These are phyloP conservation scores for Plecturocebus donacophilus DNA, from an alignment of 2,113 vertebrate genomes.

Conservation along the genomic window DNA sequence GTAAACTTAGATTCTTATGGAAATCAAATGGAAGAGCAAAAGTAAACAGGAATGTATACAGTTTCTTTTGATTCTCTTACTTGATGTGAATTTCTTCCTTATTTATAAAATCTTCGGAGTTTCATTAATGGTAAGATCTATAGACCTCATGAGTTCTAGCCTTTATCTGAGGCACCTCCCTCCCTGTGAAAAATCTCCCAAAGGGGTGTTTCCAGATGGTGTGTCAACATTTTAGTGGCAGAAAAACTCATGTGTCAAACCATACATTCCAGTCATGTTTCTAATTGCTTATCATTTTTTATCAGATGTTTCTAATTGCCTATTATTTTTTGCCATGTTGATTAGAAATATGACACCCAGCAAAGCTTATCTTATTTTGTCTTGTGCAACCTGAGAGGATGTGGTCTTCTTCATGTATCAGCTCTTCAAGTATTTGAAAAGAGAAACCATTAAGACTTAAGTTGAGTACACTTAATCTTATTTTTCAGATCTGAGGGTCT, in stretches of 20 bases:
- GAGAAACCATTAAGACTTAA: neutral
- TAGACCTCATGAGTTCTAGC: neutral
- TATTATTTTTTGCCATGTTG: neutral
- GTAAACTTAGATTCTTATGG: neutral
- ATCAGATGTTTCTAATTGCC: neutral
- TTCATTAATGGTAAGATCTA: neutral
- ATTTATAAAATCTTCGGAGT: neutral
- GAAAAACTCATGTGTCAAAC: neutral
- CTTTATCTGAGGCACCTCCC: neutral
- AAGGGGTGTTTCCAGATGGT: neutral
- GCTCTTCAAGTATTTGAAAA: neutral
- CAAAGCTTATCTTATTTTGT: conserved; percentile 9
- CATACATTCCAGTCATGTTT: neutral
- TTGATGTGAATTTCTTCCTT: neutral
- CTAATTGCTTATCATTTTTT: neutral
- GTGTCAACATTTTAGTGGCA: neutral
- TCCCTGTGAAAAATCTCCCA: neutral
- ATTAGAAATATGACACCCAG: neutral
- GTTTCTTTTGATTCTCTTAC: neutral
- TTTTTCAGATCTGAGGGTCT: neutral
- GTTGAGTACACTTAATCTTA: neutral
- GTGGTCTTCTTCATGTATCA: neutral
- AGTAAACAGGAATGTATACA: neutral
- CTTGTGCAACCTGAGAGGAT: neutral
- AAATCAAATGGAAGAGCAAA: neutral